phyloP scores from a whole-genome alignment of 2,797 vertebrate species.

The Enteromius mattozi region DNA sequence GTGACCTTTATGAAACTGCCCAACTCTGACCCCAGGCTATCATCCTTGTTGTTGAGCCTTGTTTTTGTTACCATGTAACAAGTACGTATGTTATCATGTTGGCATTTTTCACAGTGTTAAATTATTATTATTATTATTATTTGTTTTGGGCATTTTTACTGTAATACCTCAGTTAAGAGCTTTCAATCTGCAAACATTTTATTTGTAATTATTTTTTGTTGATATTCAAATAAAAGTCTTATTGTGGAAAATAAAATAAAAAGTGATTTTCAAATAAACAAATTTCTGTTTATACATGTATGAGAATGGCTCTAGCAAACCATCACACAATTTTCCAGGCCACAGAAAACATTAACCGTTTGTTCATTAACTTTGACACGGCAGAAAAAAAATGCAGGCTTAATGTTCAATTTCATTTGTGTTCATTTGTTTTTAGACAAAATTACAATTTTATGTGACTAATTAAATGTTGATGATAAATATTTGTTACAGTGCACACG shows the following conservation, averaged over 20 bases:
- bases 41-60: neutral
- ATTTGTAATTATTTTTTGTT: conserved; percentile 17
- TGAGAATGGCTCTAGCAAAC: neutral
- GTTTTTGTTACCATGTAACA: conserved; percentile 50
- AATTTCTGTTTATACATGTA: neutral
- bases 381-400: neutral
- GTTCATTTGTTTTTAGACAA: neutral
- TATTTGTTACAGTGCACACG: neutral
- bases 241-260: conserved; percentile 4
- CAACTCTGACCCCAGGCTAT: neutral
- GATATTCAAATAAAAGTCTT: conserved; percentile 23
- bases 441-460: conserved; percentile 1
- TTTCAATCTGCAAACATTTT: neutral
- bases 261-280: neutral
- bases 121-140: neutral
- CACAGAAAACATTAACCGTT: neutral
- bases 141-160: neutral
- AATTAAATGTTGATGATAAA: neutral
- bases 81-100: neutral
- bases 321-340: neutral
- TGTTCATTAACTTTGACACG: conserved; percentile 8
- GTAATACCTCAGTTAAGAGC: neutral
- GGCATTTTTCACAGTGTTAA: neutral
- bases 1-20: neutral
- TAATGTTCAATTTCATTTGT: neutral